phyloP scores from a whole-genome alignment of 2,113 vertebrate species.

The Hypocryptadius cinnamomeus region DNA sequence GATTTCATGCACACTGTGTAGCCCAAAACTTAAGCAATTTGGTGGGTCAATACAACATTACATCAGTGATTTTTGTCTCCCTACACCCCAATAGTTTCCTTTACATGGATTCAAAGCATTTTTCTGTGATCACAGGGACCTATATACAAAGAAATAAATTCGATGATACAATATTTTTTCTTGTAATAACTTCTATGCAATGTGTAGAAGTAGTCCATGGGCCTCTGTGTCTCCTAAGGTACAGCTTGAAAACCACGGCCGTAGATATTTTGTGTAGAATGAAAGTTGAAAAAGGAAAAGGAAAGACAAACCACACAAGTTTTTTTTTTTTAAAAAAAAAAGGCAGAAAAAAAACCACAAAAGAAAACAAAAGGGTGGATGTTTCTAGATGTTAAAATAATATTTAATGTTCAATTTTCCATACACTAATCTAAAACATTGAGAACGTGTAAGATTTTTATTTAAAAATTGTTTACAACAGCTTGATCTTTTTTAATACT shows the following conservation, averaged over 20 bases:
- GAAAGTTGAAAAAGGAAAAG: not conserved
- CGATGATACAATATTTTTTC: not conserved
- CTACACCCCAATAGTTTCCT: accelerated
- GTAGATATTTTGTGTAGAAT: not conserved
- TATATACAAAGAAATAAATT: not conserved
- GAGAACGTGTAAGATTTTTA: not conserved
- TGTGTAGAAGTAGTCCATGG: not conserved
- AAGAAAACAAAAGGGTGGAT: not conserved
- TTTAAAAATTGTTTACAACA: not conserved
- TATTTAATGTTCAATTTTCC: not conserved
- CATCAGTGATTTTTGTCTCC: not conserved
- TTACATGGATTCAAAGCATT: not conserved
- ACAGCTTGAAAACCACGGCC: not conserved
- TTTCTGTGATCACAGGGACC: not conserved
- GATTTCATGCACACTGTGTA: not conserved
- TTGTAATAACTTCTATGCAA: not conserved
- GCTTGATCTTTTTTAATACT: not conserved
- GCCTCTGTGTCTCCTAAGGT: not conserved
- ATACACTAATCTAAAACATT: not conserved
- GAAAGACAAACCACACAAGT: not conserved
- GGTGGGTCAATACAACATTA: not conserved
- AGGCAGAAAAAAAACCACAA: not conserved
- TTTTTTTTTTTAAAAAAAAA: not conserved
- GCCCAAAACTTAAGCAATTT: not conserved
- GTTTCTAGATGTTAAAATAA: not conserved